Conservation (phyloP, 2,113 vertebrate genomes). For the Marmota monax region DNA sequence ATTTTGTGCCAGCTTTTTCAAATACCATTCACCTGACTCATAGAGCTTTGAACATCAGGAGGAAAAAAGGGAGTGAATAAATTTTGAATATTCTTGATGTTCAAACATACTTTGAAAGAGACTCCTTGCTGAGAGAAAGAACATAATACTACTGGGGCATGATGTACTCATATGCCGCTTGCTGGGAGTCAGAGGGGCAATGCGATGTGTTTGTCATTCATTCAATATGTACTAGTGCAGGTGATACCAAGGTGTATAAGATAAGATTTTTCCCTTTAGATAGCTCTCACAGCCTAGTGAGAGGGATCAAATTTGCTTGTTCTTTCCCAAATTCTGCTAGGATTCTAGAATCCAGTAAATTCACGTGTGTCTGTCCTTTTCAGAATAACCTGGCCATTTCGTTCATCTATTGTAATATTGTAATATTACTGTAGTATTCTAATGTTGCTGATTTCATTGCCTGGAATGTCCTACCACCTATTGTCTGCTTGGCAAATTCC, state of each 20-base stretch:
- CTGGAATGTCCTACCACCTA: neutral
- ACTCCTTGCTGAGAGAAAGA: slow-evolving; percentile 32
- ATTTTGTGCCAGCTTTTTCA: slow-evolving; percentile 67
- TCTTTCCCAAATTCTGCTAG: neutral
- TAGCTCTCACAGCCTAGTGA: neutral
- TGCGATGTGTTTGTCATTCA: neutral
- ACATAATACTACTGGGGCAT: neutral
- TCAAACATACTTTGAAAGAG: slow-evolving; percentile 12
- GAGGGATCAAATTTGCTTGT: neutral
- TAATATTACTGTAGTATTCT: no score
- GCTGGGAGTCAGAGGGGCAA: neutral
- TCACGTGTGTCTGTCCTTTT: neutral
- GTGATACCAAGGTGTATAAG: neutral
- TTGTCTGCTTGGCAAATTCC: neutral
- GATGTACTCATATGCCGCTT: neutral
- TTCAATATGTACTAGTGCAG: no score
- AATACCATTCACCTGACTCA: slow-evolving; percentile 83
- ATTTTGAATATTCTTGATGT: slow-evolving; percentile 56
- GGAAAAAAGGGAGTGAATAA: slow-evolving; percentile 54
- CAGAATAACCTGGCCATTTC: neutral
- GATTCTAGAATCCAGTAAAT: neutral
- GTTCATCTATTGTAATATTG: neutral
- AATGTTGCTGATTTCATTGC: neutral
- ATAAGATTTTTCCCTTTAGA: neutral
- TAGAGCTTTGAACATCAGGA: slow-evolving; percentile 63